Base-by-base conservation (phyloP, 1,140 invertebrate species). In the Tachypleus tridentatus region DNA sequence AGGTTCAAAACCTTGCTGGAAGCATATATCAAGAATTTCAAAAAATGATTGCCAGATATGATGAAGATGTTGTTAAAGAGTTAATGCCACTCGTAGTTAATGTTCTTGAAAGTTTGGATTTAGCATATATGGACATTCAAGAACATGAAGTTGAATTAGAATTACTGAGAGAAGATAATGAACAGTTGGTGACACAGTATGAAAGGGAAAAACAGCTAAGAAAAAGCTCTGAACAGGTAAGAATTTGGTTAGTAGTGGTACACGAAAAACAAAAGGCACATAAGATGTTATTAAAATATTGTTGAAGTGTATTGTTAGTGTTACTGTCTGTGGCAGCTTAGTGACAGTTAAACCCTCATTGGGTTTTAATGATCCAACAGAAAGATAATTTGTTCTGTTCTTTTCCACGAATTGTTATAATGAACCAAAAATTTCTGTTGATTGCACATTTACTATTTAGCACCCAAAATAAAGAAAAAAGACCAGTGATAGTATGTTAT, bases 21-120 rank as follows among this genome's bases (percentile, higher is more conserved):
- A 93, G 90, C 79, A 95, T 99, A 76, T 99, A 99, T 80, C 91
- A 96, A 75, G 97, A 99, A 80, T 97, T 99, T 74, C 96, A 99
- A 77, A 83, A 88, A 68, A 98, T 99, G 91, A 99, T 99, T 70
- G 86, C 88, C 49, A 86, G 91, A 72, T 72, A 98, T 72, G 97
- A 98, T 74, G 92, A 98, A 80, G 93, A 97, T 80, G 95, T 98
- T 51, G 96, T 99, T 0, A 98, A 98, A 80, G 95, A 92, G 72
- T 79, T 98, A 61, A 99, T 99, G 97, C 96, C 97, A 2, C 77
- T 98, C 56, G 85, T 99, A 71, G 97, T 99, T 67, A 98, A 96
- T 77, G 93, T 99, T 62, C 81, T 99, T 59, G 97, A 99, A 80
- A 93, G 88, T 74, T 80, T 99, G 69, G 97, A 99, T 80, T 84